Evolutionary conservation across 2,888 invertebrate species (phyloP).

Genomic region (Melanchra persicariae): DNA sequence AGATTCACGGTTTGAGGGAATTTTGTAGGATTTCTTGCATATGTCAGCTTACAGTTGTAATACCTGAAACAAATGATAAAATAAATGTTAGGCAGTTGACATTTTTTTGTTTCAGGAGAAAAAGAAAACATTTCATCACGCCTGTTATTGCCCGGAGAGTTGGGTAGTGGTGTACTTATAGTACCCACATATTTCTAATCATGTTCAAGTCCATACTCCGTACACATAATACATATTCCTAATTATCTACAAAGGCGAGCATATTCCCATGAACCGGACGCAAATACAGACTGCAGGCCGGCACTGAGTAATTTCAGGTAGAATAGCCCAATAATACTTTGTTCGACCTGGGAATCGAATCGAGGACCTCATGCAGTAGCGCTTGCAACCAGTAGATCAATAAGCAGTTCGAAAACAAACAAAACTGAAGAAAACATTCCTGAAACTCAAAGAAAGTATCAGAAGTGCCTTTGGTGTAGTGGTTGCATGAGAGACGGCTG

Average conservation of each 20-base stretch:
- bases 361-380: neutral
- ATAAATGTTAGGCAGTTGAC: constrained; percentile 7
- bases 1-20: neutral
- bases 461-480: too few species aligned
- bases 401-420: neutral
- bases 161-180: too few species aligned
- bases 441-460: too few species aligned
- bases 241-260: too few species aligned
- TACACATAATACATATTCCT: too few species aligned
- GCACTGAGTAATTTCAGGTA: neutral
- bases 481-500: too few species aligned
- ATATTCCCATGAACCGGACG: neutral
- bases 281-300: neutral
- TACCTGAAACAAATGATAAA: constrained; percentile 56
- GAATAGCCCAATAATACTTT: neutral
- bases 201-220: neutral
- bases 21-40: constrained; percentile 28
- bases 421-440: too few species aligned
- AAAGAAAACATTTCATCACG: too few species aligned
- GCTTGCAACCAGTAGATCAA: neutral
- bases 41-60: constrained; percentile 6
- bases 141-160: too few species aligned
- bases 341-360: neutral
- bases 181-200: neutral
- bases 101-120: neutral